Evolutionary conservation across 2,113 vertebrate genomes (phyloP), one percentile per base, ranked within the genome.

Genomic region (Choloepus hoffmanni): DNA sequence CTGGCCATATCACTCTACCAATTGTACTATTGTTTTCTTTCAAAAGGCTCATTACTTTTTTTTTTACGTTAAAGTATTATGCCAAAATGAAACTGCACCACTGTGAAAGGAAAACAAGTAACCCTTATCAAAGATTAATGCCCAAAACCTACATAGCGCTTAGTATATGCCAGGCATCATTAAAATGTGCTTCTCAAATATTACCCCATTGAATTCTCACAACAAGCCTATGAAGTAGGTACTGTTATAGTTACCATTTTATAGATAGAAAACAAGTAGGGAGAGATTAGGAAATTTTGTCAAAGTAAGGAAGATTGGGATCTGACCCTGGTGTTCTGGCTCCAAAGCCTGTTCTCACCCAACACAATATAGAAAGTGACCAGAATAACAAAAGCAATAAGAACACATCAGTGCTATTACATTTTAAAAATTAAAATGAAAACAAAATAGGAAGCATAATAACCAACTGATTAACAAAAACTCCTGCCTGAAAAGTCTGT

Each of bases 11-110:
- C 58, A 63, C 36, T 65, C 74, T 33, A 76, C 0, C 40, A 60
- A 8, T 58, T 72, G 63, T 18, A 73, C n/a, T 78, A 23, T 94
- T 95, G 76, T 26, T 94, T 90, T 92, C 28, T 95, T 81, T 92
- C 74, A 36, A 53, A 96, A 78, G 33, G 30, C 8, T 94, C 58
- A 68, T 30, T 21, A 62, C 24, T 62, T 62, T 62, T 62, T 23
- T 53, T 76, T 78, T 82, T 62, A 63, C 72, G 74, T 68, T 94
- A 55, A 93, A 93, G 63, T 62, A 68, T 21, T 82, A 65, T 33
- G 24, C 68, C 50, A 82, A 85, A 79, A 91, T 79, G 36, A 93
- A 92, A 90, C 18, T 23, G 24, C n/a, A 83, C 36, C n/a, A 30
- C 15, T 55, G 3, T 67, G 79, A 76, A 83, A 88, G 89, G 67